phyloP scores from a whole-genome alignment of 1,140 invertebrate species.

The Drosophila watanabei region DNA sequence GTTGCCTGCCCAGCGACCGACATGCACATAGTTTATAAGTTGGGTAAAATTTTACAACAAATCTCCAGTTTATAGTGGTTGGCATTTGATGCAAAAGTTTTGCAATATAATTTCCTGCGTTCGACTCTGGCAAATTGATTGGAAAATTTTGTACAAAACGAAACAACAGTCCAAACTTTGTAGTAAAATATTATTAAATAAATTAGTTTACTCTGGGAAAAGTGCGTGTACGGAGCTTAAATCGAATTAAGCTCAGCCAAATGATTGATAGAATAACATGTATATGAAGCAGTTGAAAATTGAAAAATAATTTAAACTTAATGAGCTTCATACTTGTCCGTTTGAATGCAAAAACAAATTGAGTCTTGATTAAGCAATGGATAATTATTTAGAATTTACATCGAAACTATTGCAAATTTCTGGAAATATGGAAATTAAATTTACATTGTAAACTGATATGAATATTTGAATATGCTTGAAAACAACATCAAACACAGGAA shows the following conservation, averaged over 20 bases:
- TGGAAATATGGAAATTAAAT: background rate
- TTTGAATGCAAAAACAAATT: no score
- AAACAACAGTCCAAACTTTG: conserved; percentile 7
- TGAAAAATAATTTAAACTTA: conserved; percentile 11
- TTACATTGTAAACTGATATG: background rate
- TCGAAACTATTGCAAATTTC: background rate
- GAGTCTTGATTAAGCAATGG: background rate
- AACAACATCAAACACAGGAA: background rate
- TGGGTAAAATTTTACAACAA: conserved; percentile 22
- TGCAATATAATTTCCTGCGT: conserved; percentile 41
- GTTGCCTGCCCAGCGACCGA: conserved; percentile 8
- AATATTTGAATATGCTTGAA: background rate
- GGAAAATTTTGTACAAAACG: conserved; percentile 43
- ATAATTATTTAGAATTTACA: background rate
- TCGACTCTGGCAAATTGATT: conserved; percentile 55
- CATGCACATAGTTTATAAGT: background rate
- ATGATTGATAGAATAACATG: conserved; percentile 6
- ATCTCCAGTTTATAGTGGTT: conserved; percentile 25
- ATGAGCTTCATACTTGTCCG: background rate
- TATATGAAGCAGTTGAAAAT: background rate
- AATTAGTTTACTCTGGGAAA: conserved; percentile 9
- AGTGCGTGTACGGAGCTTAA: background rate
- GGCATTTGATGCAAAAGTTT: conserved; percentile 50
- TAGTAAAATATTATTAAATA: conserved; percentile 12
- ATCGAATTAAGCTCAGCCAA: background rate